These are phyloP conservation scores for Campylomormyrus tamandua DNA, from an alignment of 2,113 vertebrate species.

Conservation along the genomic window DNA sequence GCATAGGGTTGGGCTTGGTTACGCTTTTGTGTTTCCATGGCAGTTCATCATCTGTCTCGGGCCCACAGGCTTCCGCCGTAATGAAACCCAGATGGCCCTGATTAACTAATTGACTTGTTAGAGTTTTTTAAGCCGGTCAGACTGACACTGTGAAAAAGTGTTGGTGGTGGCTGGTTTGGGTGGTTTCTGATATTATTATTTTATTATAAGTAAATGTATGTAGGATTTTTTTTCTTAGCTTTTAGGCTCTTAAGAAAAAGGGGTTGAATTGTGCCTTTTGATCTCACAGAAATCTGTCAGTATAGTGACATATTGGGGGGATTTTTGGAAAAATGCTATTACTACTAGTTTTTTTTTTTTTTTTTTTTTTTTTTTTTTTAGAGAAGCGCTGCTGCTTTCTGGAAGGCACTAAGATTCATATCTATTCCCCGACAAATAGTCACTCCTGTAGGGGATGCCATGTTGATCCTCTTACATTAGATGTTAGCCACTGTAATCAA, in stretches of 20 bases:
- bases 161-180: background rate
- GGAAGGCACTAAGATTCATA: background rate
- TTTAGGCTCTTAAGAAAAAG: background rate
- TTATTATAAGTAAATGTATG: background rate
- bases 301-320: background rate
- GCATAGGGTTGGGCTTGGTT: background rate
- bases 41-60: background rate
- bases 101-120: slow-evolving; percentile 3
- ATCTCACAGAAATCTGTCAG: background rate
- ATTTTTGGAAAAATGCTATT: background rate
- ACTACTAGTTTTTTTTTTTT: background rate
- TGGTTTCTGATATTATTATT: background rate
- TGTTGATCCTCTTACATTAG: background rate
- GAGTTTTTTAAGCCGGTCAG: background rate
- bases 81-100: background rate
- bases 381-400: background rate
- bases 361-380: background rate
- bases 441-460: background rate
- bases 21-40: background rate
- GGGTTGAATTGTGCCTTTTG: background rate
- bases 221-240: background rate
- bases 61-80: background rate
- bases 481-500: background rate
- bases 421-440: background rate
- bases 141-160: background rate